These are phyloP conservation scores for Pelosia muscerda DNA, from an alignment of 2,888 invertebrate genomes.

Conservation along the genomic window DNA sequence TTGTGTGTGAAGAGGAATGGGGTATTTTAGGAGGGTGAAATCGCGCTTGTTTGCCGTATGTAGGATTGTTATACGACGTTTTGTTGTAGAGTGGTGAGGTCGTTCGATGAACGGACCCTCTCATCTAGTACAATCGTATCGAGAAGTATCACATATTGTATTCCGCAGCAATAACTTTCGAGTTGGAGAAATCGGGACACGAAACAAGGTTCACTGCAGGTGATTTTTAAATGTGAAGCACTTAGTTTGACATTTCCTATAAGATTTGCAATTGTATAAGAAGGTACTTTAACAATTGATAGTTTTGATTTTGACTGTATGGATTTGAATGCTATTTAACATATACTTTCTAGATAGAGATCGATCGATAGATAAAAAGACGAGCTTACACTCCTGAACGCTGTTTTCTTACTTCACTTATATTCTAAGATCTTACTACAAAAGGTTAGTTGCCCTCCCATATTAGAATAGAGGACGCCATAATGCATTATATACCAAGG, in stretches of 20 bases:
- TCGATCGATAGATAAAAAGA: too few relatives aligned
- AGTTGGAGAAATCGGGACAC: conserved; percentile 49
- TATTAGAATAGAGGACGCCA: too few relatives aligned
- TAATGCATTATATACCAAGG: too few relatives aligned
- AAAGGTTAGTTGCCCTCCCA: too few relatives aligned
- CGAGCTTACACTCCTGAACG: too few relatives aligned
- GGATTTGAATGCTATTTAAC: too few relatives aligned
- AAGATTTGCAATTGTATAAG: neutral
- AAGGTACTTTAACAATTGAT: too few relatives aligned
- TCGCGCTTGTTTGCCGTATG: conserved; percentile 57
- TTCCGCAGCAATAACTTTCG: conserved; percentile 54
- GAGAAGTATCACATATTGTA: conserved; percentile 72
- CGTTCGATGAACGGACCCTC: conserved; percentile 83
- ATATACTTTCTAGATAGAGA: too few relatives aligned
- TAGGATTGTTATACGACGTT: conserved; percentile 68
- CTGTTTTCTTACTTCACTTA: too few relatives aligned
- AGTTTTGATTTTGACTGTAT: too few relatives aligned
- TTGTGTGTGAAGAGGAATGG: conserved; percentile 56
- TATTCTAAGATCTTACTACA: too few relatives aligned
- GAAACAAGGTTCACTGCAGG: conserved; percentile 43
- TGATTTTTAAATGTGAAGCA: conserved; percentile 34
- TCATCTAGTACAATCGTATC: conserved; percentile 75
- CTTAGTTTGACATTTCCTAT: conserved; percentile 7
- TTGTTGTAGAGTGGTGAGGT: conserved; percentile 59
- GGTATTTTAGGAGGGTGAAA: conserved; percentile 59